Conservation (phyloP, 2,888 invertebrate genomes). For the Neoscelio sp. region DNA sequence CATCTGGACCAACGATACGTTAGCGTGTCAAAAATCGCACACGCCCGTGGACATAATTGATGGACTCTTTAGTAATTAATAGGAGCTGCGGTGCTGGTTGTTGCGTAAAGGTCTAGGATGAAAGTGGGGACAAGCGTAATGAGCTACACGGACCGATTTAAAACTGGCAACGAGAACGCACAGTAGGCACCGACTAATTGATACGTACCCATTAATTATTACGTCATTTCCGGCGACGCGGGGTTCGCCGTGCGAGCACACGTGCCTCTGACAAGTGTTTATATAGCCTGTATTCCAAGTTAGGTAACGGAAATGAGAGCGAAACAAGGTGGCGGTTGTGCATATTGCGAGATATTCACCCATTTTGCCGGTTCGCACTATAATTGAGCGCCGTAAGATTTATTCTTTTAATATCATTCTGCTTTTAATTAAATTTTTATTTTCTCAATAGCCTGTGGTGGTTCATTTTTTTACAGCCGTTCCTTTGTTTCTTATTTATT, state of each 20-base stretch:
- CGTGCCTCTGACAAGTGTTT: conserved; percentile 79
- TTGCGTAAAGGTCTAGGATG: conserved; percentile 57
- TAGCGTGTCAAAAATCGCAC: conserved; percentile 81
- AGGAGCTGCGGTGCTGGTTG: conserved; percentile 73
- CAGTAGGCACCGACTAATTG: conserved; percentile 79
- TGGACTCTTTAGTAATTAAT: conserved; percentile 82
- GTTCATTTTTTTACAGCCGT: conserved; percentile 20
- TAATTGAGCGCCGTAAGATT: conserved; percentile 70
- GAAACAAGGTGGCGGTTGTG: conserved; percentile 43
- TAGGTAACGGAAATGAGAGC: conserved; percentile 60
- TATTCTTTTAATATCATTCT: conserved; percentile 72
- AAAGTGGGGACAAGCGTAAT: conserved; percentile 63
- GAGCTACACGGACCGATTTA: conserved; percentile 75
- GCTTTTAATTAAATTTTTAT: conserved; percentile 67
- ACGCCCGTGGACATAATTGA: conserved; percentile 79
- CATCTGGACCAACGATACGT: conserved; percentile 82
- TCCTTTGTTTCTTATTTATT: conserved; percentile 25
- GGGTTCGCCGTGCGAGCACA: conserved; percentile 74
- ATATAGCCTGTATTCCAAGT: conserved; percentile 63
- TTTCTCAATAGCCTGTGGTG: conserved; percentile 42
- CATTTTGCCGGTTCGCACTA: conserved; percentile 33
- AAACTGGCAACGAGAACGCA: conserved; percentile 76
- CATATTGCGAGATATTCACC: conserved; percentile 59
- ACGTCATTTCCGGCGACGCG: conserved; percentile 80
- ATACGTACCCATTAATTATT: conserved; percentile 82